Percentiles rank a stretch among this genome's conserved stretches.
Conservation (phyloP, 2,797 vertebrate species). For the Myotis findleyi region DNA sequence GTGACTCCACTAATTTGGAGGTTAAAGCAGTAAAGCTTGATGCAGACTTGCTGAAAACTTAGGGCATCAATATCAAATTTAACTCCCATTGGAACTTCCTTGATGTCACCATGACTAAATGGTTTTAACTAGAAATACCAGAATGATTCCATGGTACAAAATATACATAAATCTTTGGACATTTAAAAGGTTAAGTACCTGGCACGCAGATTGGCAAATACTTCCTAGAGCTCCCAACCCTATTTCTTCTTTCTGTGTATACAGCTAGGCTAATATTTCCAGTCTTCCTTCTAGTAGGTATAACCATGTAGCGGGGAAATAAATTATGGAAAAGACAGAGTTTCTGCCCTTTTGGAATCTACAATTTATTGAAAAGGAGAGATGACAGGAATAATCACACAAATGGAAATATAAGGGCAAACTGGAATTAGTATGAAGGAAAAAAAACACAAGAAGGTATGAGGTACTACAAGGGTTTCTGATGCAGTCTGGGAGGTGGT, state of each 20-base stretch:
- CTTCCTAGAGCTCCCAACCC: neutral
- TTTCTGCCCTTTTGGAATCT: neutral
- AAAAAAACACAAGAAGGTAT: neutral
- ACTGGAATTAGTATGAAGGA: neutral
- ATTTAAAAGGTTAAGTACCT: neutral
- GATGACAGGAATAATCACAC: neutral
- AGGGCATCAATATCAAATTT: neutral
- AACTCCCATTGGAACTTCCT: neutral
- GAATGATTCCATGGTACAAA: neutral
- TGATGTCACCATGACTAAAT: neutral
- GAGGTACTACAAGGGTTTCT: neutral
- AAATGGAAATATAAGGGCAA: neutral
- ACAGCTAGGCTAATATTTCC: neutral
- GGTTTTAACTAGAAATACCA: neutral
- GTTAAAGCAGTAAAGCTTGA: neutral
- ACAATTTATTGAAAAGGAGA: neutral
- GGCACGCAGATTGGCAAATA: neutral
- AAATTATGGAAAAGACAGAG: neutral
- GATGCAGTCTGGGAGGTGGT: neutral
- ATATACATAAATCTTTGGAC: neutral
- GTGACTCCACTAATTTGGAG: neutral
- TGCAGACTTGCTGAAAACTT: neutral
- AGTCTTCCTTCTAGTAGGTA: neutral
- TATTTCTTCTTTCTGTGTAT: neutral
- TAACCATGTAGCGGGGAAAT: neutral